phyloP scores from a whole-genome alignment of 2,888 invertebrate species.

The Erannis defoliaria region DNA sequence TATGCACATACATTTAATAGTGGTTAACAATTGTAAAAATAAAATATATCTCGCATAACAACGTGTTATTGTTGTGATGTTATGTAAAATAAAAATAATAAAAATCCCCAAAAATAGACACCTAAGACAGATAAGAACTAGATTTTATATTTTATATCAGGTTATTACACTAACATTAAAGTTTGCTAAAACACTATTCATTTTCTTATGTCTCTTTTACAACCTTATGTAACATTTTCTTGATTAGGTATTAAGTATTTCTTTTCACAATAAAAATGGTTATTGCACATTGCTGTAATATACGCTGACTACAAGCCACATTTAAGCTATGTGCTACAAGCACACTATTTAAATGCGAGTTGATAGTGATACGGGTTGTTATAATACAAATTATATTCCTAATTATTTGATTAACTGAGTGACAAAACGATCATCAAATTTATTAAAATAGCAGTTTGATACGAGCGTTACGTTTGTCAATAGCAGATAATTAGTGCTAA shows the following conservation, averaged over 20 bases:
- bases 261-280: background rate
- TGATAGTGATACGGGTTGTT: no score
- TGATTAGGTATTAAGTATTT: background rate
- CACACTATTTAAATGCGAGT: no score
- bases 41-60: conserved; percentile 57
- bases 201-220: background rate
- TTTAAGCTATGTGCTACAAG: no score
- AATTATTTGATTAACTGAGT: background rate
- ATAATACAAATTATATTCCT: no score
- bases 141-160: conserved; percentile 45
- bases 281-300: background rate
- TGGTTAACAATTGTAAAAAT: background rate
- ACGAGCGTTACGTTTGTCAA: no score
- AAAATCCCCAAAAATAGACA: conserved; percentile 63
- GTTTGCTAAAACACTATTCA: conserved; percentile 57
- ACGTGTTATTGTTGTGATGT: conserved; percentile 68
- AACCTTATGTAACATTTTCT: background rate
- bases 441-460: background rate
- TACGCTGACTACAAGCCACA: no score
- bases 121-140: conserved; percentile 52
- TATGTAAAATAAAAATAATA: conserved; percentile 50
- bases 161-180: conserved; percentile 29
- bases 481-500: no score
- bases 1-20: conserved; percentile 45
- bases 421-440: background rate